These are phyloP conservation scores for Sphecodes monilicornis DNA, from an alignment of 2,888 invertebrate genomes.

Conservation along the genomic window DNA sequence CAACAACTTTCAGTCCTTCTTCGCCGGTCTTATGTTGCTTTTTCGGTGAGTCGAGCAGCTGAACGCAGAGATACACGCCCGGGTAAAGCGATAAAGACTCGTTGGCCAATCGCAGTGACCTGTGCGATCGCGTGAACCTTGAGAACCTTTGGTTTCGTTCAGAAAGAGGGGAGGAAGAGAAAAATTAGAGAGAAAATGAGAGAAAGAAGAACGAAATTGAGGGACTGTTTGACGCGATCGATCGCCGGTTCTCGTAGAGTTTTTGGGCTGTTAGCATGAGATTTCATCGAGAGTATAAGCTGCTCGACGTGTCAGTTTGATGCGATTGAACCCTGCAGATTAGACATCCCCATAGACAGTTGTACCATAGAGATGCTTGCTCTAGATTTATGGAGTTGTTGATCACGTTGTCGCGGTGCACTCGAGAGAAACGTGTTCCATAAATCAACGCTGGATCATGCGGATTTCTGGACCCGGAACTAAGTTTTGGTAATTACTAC, in stretches of 20 bases:
- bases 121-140: background rate
- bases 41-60: constrained; percentile 92
- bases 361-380: constrained; percentile 70
- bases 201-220: background rate
- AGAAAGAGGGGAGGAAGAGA: background rate
- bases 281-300: constrained; percentile 73
- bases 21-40: constrained; percentile 95
- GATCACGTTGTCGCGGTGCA: constrained; percentile 20
- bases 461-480: background rate
- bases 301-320: constrained; percentile 75
- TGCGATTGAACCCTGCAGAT: constrained; percentile 67
- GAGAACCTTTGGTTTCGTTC: constrained; percentile 14
- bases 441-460: background rate
- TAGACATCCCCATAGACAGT: constrained; percentile 66
- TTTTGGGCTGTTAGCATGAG: constrained; percentile 68
- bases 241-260: constrained; percentile 65
- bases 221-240: constrained; percentile 28
- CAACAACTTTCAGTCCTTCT: constrained; percentile 98
- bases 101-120: background rate
- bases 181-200: background rate
- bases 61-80: constrained; percentile 58
- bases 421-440: constrained; percentile 47
- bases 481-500: too few species aligned
- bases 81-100: constrained; percentile 32
- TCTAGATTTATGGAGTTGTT: constrained; percentile 63